Base-by-base conservation (phyloP, 2,888 invertebrate genomes). In the Clistopyga incitator region DNA sequence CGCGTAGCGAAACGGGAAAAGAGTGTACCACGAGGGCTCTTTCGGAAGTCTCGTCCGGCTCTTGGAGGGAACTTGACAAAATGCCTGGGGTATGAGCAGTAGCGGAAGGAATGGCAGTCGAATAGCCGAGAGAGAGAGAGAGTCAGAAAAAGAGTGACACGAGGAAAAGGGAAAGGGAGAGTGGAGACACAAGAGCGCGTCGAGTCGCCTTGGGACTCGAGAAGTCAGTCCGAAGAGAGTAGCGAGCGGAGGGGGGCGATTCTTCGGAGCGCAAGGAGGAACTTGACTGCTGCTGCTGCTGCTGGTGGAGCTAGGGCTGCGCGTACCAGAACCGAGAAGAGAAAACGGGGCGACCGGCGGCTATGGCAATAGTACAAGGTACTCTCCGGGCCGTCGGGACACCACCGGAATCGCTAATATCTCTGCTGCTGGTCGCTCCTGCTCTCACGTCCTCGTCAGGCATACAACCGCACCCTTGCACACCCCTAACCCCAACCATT, bases 331-430 rank as follows among this genome's bases (percentile, higher is more conserved):
- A 61, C 6, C 54, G 34, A 18, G n/a, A 61, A 34, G 56, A 74
- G 47, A 68, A 75, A 78, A 78, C 59, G 84, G 87, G 85, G 84
- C 84, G 86, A 85, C 85, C 86, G 87, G 83, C 86, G 86, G 85
- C 86, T 78, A 85, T 82, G 86, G 87, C 86, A 85, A 85, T 86
- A 85, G 85, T 81, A 87, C 84, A 84, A 84, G 86, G 87, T 87
- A 87, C 82, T 84, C 81, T 82, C 45, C 25, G 86, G 81, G 78
- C 83, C 82, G 86, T 85, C 71, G 84, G 85, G 88, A 90, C 90
- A 87, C 88, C 87, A 85, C 86, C 87, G 87, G 90, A 90, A 90
- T 90, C 89, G 87, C 89, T 90, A 90, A 90, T 90, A 89, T 89
- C 88, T 70, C 70, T 70, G 70, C 70, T 70, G 70, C 34, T 45